Evolutionary conservation across 1,140 invertebrate species (phyloP), one percentile per base, ranked within the genome.

Genomic region (Asobara japonica): DNA sequence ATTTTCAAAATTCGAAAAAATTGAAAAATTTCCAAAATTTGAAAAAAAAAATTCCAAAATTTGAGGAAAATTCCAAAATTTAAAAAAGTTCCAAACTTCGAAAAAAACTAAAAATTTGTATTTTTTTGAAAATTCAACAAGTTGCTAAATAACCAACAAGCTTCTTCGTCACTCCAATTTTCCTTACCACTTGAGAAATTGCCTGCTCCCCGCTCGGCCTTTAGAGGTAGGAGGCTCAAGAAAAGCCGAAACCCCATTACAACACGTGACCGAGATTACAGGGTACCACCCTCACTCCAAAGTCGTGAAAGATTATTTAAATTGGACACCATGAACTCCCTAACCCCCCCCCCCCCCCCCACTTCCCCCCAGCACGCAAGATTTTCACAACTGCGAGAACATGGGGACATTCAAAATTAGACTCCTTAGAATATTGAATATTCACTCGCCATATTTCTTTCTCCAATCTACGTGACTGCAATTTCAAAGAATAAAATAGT

Each of bases 251-350:
- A 33, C 71, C 41, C 36, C 7, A 76, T 61, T 72, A 70, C 69
- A 73, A 81, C 85, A 85, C 85, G 84, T 85, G 84, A 71, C 80
- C 77, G 72, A 85, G 83, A 87, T 87, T 86, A 87, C 77, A 87
- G 84, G 82, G 81, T 86, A 27, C 56, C 71, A 70, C 84, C 84
- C 83, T 79, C 76, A 72, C 73, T 74, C 70, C 62, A 62, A 75
- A 78, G 75, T 80, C 77, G 69, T 25, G 61, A 79, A 82, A 84
- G 83, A 81, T 86, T 84, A 86, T 86, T 86, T 82, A 84, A 86
- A 86, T 86, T 85, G 73, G 69, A 62, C 77, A 75, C 77, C 68
- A 41, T 16, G 33, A 41, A 65, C 56, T 65, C 51, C 41, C 56
- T 16, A 16, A 29, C 45, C 70, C 66, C 69, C 73, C n/a, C n/a